A percentile compares a stretch with the other conserved stretches of the same genome.
These are phyloP conservation scores for Montipora capitata DNA, from an alignment of 92 coral and sea anemone species.

Conservation along the genomic window DNA sequence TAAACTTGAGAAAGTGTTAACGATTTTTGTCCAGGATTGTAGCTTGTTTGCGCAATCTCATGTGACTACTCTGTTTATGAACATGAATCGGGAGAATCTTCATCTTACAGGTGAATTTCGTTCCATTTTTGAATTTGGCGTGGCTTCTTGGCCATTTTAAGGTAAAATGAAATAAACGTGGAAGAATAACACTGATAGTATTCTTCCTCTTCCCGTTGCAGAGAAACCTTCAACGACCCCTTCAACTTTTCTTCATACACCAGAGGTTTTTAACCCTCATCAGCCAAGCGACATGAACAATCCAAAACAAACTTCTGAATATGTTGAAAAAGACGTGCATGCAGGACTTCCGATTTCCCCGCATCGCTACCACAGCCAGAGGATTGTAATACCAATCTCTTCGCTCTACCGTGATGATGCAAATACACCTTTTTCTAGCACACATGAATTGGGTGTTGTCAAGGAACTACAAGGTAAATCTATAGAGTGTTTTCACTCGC, in stretches of 20 bases:
- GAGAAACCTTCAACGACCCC: background rate
- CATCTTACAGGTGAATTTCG: too few relatives aligned
- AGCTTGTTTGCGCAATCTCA: too few relatives aligned
- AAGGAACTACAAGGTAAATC: conserved; percentile 11
- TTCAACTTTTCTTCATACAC: background rate
- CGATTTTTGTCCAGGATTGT: too few relatives aligned
- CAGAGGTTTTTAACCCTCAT: background rate
- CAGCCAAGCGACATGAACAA: background rate
- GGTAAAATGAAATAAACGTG: too few relatives aligned
- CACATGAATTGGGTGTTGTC: background rate
- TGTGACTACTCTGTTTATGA: too few relatives aligned
- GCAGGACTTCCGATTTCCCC: background rate
- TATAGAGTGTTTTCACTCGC: too few relatives aligned
- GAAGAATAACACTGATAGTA: too few relatives aligned
- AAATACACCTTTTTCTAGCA: background rate
- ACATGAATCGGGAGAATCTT: too few relatives aligned
- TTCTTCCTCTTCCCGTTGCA: background rate
- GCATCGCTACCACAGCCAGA: conserved; percentile 7
- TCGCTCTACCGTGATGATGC: conserved; percentile 23
- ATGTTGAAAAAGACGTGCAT: conserved; percentile 6
- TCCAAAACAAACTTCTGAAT: conserved; percentile 29
- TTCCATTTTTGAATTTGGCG: too few relatives aligned
- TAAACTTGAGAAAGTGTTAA: too few relatives aligned
- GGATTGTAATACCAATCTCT: conserved; percentile 57
- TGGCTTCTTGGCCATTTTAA: too few relatives aligned